Percentiles rank a stretch among this genome's conserved stretches.
phyloP scores from a whole-genome alignment of 2,113 vertebrate species.

The Emberiza fucata region DNA sequence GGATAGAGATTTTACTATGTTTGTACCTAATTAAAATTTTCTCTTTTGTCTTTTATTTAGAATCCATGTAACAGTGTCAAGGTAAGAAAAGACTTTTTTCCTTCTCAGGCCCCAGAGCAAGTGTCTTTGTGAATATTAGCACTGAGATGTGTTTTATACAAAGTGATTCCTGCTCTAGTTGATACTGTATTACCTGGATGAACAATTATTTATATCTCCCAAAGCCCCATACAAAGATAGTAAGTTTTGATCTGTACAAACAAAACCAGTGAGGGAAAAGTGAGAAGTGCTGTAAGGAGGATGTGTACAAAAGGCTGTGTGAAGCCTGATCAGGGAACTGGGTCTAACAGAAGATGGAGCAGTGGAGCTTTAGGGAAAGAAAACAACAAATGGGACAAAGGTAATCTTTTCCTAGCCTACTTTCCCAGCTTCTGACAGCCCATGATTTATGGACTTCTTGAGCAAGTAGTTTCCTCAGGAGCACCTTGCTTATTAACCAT shows the following conservation, averaged over 20 bases:
- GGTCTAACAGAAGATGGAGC: neutral
- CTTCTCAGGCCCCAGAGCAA: neutral
- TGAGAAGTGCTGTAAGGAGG: neutral
- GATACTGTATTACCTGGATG: neutral
- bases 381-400: neutral
- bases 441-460: neutral
- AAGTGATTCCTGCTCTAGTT: neutral
- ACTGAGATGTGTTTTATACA: neutral
- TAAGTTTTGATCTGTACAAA: neutral
- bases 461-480: neutral
- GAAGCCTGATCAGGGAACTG: neutral
- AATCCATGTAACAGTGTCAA: neutral
- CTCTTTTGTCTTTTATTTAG: neutral
- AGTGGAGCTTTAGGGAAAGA: neutral
- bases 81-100: neutral
- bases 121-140: neutral
- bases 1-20: neutral
- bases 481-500: neutral
- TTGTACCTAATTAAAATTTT: neutral
- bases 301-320: neutral
- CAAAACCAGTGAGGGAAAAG: neutral
- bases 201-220: neutral
- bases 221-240: accelerated
- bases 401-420: neutral
- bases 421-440: neutral